Conservation (phyloP, 2,797 vertebrate genomes). For the Denticeps clupeoides region DNA sequence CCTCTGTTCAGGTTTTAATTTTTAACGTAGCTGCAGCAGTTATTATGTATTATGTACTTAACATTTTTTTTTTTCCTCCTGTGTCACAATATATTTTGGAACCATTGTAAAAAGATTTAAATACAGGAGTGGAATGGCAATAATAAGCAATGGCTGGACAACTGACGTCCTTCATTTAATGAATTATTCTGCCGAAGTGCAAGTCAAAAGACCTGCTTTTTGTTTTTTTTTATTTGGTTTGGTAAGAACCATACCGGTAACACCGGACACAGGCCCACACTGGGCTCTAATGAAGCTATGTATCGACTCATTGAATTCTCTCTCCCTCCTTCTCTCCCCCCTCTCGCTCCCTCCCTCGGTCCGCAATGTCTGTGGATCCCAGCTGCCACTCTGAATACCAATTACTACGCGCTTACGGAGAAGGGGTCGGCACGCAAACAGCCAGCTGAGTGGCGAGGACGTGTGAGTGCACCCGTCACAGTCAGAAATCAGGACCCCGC, state of each 20-base stretch:
- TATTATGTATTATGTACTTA: too few relatives aligned
- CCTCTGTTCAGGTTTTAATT: too few relatives aligned
- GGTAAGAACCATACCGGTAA: slow-evolving; percentile 76
- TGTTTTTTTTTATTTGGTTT: too few relatives aligned
- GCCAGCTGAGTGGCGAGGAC: slow-evolving; percentile 11
- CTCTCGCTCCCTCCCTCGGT: slow-evolving; percentile 40
- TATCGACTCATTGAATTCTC: slow-evolving; percentile 67
- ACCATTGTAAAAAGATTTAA: too few relatives aligned
- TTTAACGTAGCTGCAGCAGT: too few relatives aligned
- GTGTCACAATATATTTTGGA: too few relatives aligned
- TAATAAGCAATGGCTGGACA: too few relatives aligned
- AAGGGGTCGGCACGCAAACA: slow-evolving; percentile 16
- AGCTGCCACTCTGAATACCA: slow-evolving; percentile 73
- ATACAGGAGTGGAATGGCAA: too few relatives aligned
- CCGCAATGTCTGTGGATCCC: slow-evolving; percentile 65
- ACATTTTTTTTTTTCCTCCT: too few relatives aligned
- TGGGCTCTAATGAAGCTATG: slow-evolving; percentile 69
- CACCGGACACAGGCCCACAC: slow-evolving; percentile 68
- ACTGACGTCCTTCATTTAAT: too few relatives aligned
- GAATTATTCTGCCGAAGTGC: too few relatives aligned
- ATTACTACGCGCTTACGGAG: slow-evolving; percentile 58
- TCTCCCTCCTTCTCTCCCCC: slow-evolving; percentile 42
- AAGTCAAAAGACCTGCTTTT: too few relatives aligned
- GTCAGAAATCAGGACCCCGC: slow-evolving; percentile 8
- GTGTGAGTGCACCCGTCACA: slow-evolving; percentile 12